A percentile compares a stretch with the other conserved stretches of the same genome.
These are phyloP conservation scores for Stichopus chloronotus DNA, from an alignment of 35 echinoderm and acorn worm species.

Conservation along the genomic window DNA sequence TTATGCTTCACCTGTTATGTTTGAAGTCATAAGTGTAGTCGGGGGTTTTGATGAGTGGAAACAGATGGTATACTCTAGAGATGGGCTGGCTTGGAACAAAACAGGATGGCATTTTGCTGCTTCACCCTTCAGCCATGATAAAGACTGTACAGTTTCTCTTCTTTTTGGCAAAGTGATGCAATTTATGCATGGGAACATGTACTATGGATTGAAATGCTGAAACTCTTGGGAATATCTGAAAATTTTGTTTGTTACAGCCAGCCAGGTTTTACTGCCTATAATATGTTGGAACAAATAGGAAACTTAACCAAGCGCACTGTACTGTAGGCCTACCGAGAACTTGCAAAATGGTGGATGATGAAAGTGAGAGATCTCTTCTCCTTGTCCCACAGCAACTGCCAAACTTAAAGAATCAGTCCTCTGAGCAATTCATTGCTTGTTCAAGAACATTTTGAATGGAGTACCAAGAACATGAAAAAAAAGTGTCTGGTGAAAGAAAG, in stretches of 20 bases:
- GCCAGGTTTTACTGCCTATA: no score
- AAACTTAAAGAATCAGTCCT: no score
- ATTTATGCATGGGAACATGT: constrained; percentile 2
- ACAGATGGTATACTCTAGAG: constrained; percentile 19
- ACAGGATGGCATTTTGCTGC: not conserved
- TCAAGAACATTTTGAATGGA: no score
- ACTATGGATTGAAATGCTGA: not conserved
- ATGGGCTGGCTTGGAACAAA: not conserved
- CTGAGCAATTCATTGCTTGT: no score
- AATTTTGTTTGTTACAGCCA: not conserved
- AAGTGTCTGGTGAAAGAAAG: no score
- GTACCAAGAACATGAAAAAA: no score
- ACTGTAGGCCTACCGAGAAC: no score
- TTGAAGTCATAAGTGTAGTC: constrained; percentile 1
- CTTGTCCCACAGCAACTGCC: no score
- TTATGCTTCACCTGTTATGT: constrained; percentile 4
- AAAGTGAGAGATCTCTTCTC: no score
- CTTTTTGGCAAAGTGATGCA: not conserved
- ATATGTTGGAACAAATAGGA: no score
- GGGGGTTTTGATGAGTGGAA: constrained; percentile 9
- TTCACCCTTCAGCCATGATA: constrained; percentile 9
- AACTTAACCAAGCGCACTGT: no score
- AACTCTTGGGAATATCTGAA: not conserved
- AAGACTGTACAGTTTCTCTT: not conserved
- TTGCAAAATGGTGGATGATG: no score